Evolutionary conservation across 2,888 invertebrate genomes (phyloP).

Genomic region (Criorhina ranunculi): DNA sequence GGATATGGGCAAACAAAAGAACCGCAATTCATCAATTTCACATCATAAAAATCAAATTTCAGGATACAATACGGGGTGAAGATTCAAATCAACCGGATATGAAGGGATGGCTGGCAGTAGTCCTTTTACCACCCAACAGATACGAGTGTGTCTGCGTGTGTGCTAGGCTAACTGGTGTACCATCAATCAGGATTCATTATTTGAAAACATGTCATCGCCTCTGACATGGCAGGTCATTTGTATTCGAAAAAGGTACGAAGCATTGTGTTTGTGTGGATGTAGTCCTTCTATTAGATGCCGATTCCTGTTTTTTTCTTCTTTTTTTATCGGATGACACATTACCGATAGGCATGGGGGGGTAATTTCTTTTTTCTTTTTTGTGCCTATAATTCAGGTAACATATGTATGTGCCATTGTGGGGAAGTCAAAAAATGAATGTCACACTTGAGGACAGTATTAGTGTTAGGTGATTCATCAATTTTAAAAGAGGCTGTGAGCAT

Average conservation of each 20-base stretch:
- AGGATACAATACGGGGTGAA: constrained; percentile 34
- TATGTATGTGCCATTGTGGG: neutral
- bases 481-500: neutral
- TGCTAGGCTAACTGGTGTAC: constrained; percentile 19
- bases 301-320: neutral
- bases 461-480: constrained; percentile 29
- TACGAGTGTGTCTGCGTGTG: neutral
- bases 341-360: constrained; percentile 18
- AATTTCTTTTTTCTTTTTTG: constrained; percentile 18
- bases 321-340: constrained; percentile 21
- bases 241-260: constrained; percentile 44
- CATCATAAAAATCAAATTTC: constrained; percentile 70
- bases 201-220: constrained; percentile 67
- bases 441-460: neutral
- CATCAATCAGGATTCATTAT: constrained; percentile 73
- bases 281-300: constrained; percentile 18
- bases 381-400: constrained; percentile 25
- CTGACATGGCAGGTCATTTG: constrained; percentile 60
- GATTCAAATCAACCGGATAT: constrained; percentile 47
- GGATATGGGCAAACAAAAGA: constrained; percentile 36
- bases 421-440: neutral
- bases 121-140: too few relatives aligned
- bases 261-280: neutral
- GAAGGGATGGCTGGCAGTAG: neutral
- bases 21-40: constrained; percentile 72